Percentiles rank a stretch among this genome's conserved stretches.
phyloP scores from a whole-genome alignment of 2,888 invertebrate genomes.

The Drosophila paramelanica region DNA sequence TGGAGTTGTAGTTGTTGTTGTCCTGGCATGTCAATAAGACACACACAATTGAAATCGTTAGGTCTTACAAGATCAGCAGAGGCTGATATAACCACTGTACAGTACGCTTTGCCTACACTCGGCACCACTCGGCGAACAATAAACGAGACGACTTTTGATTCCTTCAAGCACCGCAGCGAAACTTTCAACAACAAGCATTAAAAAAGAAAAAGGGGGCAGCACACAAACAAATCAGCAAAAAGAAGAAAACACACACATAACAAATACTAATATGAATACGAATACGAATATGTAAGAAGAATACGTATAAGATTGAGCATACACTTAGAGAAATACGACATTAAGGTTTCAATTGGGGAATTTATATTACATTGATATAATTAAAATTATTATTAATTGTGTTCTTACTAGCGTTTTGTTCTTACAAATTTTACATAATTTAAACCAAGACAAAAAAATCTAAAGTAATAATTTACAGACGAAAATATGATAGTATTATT shows the following conservation, averaged over 20 bases:
- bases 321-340: neutral
- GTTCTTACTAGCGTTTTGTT: no score
- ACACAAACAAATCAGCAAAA: slow-evolving; percentile 35
- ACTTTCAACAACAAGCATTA: slow-evolving; percentile 22
- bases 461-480: no score
- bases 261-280: slow-evolving; percentile 1
- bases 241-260: neutral
- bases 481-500: no score
- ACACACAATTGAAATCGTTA: slow-evolving; percentile 66
- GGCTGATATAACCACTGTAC: slow-evolving; percentile 51
- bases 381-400: no score
- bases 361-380: no score
- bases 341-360: no score
- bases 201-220: slow-evolving; percentile 21
- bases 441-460: no score
- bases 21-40: slow-evolving; percentile 75
- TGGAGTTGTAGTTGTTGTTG: slow-evolving; percentile 35
- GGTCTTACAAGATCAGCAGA: slow-evolving; percentile 70
- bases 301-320: neutral
- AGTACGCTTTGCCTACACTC: slow-evolving; percentile 52
- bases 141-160: slow-evolving; percentile 70
- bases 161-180: slow-evolving; percentile 55
- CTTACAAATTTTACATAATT: no score
- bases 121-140: slow-evolving; percentile 26
- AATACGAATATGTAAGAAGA: neutral